Percentiles rank a stretch among this genome's conserved stretches.
These are phyloP conservation scores for Phoenicopterus ruber DNA, from an alignment of 2,113 vertebrate genomes.

Conservation along the genomic window DNA sequence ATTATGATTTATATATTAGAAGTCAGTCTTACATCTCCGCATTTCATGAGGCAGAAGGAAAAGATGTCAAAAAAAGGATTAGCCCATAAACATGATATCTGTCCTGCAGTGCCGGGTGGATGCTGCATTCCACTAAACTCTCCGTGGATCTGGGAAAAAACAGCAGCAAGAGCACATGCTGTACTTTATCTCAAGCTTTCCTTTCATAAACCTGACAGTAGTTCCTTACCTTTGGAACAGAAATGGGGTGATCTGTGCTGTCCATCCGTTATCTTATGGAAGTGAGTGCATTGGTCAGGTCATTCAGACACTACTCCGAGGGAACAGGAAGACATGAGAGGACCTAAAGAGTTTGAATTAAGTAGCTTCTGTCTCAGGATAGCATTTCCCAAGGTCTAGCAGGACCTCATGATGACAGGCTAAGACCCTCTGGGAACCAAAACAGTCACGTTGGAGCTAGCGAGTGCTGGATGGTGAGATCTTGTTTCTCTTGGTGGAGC, in stretches of 20 bases:
- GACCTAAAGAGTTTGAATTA: background rate
- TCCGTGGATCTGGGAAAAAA: background rate
- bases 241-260: background rate
- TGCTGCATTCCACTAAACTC: background rate
- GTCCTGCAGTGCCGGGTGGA: background rate
- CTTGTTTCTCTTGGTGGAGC: background rate
- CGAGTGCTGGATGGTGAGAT: background rate
- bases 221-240: background rate
- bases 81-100: background rate
- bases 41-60: background rate
- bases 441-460: rapidly evolving
- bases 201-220: background rate
- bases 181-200: background rate
- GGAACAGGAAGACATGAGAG: background rate
- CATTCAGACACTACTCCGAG: background rate
- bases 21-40: background rate
- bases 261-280: background rate
- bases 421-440: background rate
- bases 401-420: background rate
- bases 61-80: background rate
- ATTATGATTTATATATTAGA: background rate
- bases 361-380: background rate
- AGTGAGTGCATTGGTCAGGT: background rate
- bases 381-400: background rate
- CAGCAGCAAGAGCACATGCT: background rate